Evolutionary conservation across 2,888 invertebrate species (phyloP).

Genomic region (Leptothorax acervorum): DNA sequence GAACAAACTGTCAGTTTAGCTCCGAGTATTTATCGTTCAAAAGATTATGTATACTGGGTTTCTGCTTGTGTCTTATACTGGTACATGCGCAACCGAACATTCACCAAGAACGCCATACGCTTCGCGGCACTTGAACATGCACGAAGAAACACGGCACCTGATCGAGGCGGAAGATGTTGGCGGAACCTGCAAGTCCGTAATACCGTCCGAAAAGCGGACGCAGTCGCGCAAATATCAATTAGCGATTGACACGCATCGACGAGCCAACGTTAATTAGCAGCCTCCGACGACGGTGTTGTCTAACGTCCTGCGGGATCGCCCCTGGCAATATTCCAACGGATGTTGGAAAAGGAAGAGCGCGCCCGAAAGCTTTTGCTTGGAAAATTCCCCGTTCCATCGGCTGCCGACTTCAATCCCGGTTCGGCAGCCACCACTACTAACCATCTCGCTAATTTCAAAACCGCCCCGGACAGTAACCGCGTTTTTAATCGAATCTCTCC

Average conservation of each 20-base stretch:
- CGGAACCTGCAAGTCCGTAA: conserved; percentile 19
- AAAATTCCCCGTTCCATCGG: conserved; percentile 40
- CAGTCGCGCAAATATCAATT: conserved; percentile 75
- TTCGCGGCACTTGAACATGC: background rate
- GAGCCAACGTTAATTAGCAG: conserved; percentile 69
- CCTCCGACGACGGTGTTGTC: conserved; percentile 62
- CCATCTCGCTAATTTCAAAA: conserved; percentile 72
- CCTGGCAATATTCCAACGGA: conserved; percentile 72
- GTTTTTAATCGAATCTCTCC: conserved; percentile 76
- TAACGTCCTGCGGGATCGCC: conserved; percentile 74
- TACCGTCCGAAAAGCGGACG: conserved; percentile 16
- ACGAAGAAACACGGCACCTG: conserved; percentile 46
- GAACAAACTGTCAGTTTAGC: background rate
- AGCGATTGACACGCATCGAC: conserved; percentile 67
- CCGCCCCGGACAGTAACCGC: conserved; percentile 68
- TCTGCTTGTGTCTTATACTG: background rate
- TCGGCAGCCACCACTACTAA: conserved; percentile 60
- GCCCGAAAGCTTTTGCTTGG: conserved; percentile 34
- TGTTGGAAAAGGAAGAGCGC: conserved; percentile 27
- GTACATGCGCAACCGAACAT: background rate
- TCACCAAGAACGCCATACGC: conserved; percentile 14
- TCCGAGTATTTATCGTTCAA: background rate
- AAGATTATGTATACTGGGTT: background rate
- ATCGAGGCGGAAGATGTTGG: conserved; percentile 28
- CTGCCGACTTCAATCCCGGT: conserved; percentile 51